These are phyloP conservation scores for Drosophila neocordata DNA, from an alignment of 1,140 invertebrate genomes.

Conservation along the genomic window DNA sequence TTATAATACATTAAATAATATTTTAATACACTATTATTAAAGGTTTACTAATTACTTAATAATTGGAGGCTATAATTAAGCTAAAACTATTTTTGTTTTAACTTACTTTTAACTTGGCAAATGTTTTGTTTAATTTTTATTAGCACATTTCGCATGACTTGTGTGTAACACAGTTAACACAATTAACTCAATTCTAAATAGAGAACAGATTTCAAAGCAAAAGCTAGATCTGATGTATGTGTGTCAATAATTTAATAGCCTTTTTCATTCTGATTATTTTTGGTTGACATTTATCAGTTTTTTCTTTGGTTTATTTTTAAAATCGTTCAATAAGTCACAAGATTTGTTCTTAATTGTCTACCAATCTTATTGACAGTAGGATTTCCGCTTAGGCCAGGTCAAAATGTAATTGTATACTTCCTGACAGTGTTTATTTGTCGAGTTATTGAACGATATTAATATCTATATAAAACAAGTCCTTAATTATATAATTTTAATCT, in stretches of 20 bases:
- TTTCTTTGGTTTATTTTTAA: not conserved
- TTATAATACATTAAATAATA: conserved; percentile 6
- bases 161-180: not conserved
- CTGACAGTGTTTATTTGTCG: no score
- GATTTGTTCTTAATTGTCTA: not conserved
- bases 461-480: not conserved
- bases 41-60: conserved; percentile 18
- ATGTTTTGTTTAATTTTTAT: conserved; percentile 15
- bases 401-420: no score
- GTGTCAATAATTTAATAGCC: not conserved
- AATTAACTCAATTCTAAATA: conserved; percentile 1
- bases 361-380: no score
- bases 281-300: not conserved
- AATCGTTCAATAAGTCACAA: not conserved
- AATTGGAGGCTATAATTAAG: conserved; percentile 6
- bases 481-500: not conserved
- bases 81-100: conserved; percentile 12
- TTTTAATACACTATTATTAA: conserved; percentile 18
- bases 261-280: not conserved
- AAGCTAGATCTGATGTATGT: conserved; percentile 15
- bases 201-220: not conserved
- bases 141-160: conserved; percentile 16
- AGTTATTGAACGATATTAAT: not conserved
- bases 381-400: no score
- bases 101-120: conserved; percentile 23